A percentile compares a stretch with the other conserved stretches of the same genome.
Conservation (phyloP, 2,888 invertebrate genomes). For the Physocephala rufipes region DNA sequence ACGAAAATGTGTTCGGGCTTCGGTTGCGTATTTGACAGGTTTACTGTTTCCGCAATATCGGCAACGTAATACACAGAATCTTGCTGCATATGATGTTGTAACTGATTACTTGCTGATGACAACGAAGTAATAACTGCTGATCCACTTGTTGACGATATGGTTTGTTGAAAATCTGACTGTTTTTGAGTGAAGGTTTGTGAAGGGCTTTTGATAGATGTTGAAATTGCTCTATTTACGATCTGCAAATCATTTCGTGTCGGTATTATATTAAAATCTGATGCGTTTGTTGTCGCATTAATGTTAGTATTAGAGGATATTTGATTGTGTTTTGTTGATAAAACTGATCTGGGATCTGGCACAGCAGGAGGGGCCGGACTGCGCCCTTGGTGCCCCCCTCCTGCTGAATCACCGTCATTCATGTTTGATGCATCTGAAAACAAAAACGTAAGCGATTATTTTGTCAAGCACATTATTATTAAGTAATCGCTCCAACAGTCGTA, state of each 20-base stretch:
- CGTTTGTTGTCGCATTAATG: conserved; percentile 44
- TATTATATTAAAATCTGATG: conserved; percentile 31
- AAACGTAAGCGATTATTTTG: no score
- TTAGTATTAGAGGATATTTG: conserved; percentile 30
- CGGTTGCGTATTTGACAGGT: conserved; percentile 24
- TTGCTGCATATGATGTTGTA: conserved; percentile 49
- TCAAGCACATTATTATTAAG: no score
- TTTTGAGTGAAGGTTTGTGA: conserved; percentile 53
- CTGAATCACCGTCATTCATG: conserved; percentile 68
- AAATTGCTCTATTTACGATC: conserved; percentile 4
- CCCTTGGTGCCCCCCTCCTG: conserved; percentile 67
- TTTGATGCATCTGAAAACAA: conserved; percentile 65
- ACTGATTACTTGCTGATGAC: conserved; percentile 47
- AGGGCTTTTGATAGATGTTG: conserved; percentile 47
- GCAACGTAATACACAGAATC: conserved; percentile 47
- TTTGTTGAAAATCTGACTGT: conserved; percentile 47
- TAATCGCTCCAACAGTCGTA: no score
- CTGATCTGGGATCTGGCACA: conserved; percentile 66
- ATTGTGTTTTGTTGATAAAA: conserved; percentile 47
- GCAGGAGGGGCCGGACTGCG: conserved; percentile 67
- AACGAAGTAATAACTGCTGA: conserved; percentile 50
- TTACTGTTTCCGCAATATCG: conserved; percentile 41
- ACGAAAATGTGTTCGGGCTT: conserved; percentile 42
- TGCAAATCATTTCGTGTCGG: conserved; percentile 27
- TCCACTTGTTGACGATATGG: conserved; percentile 43